Evolutionary conservation across 1,140 invertebrate species (phyloP), one percentile per base, ranked within the genome.

Genomic region (Drosophila repletoides): DNA sequence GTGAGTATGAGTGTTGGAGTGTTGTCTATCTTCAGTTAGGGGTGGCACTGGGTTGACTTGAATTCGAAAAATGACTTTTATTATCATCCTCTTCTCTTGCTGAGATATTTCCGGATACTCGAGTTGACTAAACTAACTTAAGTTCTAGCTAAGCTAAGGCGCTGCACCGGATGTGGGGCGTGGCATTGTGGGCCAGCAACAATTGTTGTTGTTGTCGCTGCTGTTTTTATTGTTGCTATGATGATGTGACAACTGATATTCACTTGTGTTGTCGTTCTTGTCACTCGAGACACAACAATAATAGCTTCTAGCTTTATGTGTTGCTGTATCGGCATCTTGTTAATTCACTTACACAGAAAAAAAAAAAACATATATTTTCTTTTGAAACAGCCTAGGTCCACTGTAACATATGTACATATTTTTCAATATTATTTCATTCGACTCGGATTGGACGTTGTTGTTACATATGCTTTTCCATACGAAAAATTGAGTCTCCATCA

Each of bases 321-420:
- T 21, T 29, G 58, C n/a, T 68, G 51, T 72, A 63, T 74, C 49
- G 14, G 68, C 68, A 72, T 56, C 73, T 76, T 60, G 34, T 59
- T 59, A 66, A 76, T 76, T n/a, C n/a, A n/a, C n/a, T n/a, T n/a
- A n/a, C n/a, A n/a, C n/a, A n/a, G n/a, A n/a, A n/a, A n/a, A n/a
- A n/a, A n/a, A n/a, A n/a, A n/a, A n/a, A n/a, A n/a, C n/a, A n/a
- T n/a, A n/a, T n/a, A n/a, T n/a, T n/a, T n/a, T n/a, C n/a, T n/a
- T n/a, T n/a, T n/a, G n/a, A n/a, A n/a, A n/a, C n/a, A n/a, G n/a
- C n/a, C n/a, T n/a, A n/a, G n/a, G n/a, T n/a, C n/a, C n/a, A n/a
- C n/a, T n/a, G n/a, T n/a, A n/a, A n/a, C n/a, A n/a, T n/a, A n/a
- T n/a, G n/a, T n/a, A n/a, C n/a, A n/a, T n/a, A n/a, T n/a, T n/a